These are phyloP conservation scores for Engystomops pustulosus DNA, from an alignment of 2,113 vertebrate genomes.

Conservation along the genomic window DNA sequence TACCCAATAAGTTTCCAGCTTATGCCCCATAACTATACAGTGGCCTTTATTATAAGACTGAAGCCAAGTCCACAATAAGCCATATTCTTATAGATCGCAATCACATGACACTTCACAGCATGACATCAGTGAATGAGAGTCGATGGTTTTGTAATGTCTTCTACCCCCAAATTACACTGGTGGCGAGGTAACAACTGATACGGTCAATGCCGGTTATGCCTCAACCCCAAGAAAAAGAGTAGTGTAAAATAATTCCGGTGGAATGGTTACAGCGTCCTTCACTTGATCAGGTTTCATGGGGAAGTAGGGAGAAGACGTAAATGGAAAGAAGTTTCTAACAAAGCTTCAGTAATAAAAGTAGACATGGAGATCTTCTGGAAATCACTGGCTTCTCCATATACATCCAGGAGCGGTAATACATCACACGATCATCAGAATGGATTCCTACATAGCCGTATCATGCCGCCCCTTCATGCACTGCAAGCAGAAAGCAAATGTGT, in stretches of 20 bases:
- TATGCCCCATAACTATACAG: no score
- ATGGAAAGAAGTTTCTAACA: background rate
- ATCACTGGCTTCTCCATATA: background rate
- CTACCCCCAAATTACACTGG: background rate
- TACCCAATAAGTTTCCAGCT: no score
- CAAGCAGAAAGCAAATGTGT: constrained; percentile 11
- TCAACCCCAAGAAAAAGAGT: background rate
- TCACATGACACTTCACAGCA: background rate
- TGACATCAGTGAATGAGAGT: background rate
- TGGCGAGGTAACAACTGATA: background rate
- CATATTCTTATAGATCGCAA: no score
- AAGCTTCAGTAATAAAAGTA: background rate
- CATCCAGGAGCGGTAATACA: background rate
- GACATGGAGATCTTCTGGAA: constrained; percentile 18
- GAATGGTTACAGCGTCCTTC: background rate
- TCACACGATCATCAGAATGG: background rate
- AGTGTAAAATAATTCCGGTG: constrained; percentile 28
- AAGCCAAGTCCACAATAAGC: no score
- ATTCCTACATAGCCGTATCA: constrained; percentile 30
- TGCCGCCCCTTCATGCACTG: constrained; percentile 38
- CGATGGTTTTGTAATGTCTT: constrained; percentile 13
- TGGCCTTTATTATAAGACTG: no score
- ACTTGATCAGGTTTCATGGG: background rate
- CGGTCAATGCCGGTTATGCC: background rate
- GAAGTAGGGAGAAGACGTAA: background rate